Base-by-base conservation (phyloP, 2,113 vertebrate genomes). In the Chaetodon trifascialis region DNA sequence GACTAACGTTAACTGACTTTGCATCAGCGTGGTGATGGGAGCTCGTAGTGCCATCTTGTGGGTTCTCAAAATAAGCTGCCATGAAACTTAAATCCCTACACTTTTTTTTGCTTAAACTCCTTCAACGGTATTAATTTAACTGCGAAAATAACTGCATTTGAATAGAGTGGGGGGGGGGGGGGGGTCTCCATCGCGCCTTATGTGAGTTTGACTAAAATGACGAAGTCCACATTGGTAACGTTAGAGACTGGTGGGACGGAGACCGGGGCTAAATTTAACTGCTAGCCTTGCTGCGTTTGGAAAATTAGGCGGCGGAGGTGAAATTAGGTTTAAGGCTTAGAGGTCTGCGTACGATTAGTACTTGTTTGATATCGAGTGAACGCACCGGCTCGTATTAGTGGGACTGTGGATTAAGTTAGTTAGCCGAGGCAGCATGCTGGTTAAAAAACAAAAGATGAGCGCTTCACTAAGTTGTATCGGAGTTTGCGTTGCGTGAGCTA, bases 401-500 rank as follows among this genome's bases (percentile, higher is more conserved):
- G 1, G 40, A 5, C 17, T 7, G n/a, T 2, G 11, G 10, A 3
- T 4, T 23, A 15, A 66, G 21, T 73, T 47, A 12, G 76, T 60
- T 51, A 51, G 36, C 40, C n/a, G 36, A 46, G 71, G 2, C 25
- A 56, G 62, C 73, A 47, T 55, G 70, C 56, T 25, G 75, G 7
- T 54, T 73, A 67, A 82, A 86, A 80, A 79, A 90, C 83, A 89
- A 90, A 80, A 92, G 81, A 86, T 49, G 76, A 82, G 82, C 79
- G 87, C n/a, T 83, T 74, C 65, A 63, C 76, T 9, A 92, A 94
- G 63, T 93, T 93, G 65, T 82, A 16, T 30, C 75, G 79, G 87
- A 94, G 91, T 93, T 94, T 86, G 80, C 77, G 36, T 80, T 60
- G 42, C 64, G 44, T 49, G 71, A 84, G 88, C 91, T 89, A 91